Evolutionary conservation across 2,113 vertebrate genomes (phyloP).

Genomic region (Mystacornis crossleyi): DNA sequence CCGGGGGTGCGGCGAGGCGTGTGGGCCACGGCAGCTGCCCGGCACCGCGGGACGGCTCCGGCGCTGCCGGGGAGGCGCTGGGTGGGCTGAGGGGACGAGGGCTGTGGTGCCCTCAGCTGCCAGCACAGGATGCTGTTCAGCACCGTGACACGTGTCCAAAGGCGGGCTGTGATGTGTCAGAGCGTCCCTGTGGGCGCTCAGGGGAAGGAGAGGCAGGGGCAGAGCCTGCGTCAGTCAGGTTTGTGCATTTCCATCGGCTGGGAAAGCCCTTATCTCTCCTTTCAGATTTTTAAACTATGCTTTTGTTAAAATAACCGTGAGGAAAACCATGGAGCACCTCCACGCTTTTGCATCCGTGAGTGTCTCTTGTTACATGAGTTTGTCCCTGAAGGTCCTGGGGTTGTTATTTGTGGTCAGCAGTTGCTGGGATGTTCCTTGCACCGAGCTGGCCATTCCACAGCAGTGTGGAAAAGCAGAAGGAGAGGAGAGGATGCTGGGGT

Average conservation of each 20-base stretch:
- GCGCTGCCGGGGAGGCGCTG: background rate
- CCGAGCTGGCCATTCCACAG: fast-evolving
- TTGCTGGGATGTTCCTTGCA: background rate
- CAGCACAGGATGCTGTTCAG: background rate
- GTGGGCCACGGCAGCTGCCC: background rate
- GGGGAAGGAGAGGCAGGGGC: background rate
- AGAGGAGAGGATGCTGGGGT: background rate
- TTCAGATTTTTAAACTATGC: background rate
- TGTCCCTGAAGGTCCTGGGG: background rate
- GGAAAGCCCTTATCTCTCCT: background rate
- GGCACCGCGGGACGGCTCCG: fast-evolving
- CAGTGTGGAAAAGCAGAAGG: background rate
- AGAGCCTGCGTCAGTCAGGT: fast-evolving
- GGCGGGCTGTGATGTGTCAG: background rate
- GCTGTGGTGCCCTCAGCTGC: background rate
- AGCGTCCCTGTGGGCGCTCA: fast-evolving
- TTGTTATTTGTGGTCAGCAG: background rate
- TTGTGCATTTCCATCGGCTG: background rate
- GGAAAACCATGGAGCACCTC: background rate
- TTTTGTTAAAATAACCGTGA: background rate
- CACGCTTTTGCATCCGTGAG: background rate
- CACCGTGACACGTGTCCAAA: fast-evolving
- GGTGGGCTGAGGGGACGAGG: background rate
- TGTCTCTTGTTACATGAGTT: fast-evolving
- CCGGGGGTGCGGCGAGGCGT: background rate